Conservation (phyloP, 1,140 invertebrate genomes). For the Onthophagus taurus region DNA sequence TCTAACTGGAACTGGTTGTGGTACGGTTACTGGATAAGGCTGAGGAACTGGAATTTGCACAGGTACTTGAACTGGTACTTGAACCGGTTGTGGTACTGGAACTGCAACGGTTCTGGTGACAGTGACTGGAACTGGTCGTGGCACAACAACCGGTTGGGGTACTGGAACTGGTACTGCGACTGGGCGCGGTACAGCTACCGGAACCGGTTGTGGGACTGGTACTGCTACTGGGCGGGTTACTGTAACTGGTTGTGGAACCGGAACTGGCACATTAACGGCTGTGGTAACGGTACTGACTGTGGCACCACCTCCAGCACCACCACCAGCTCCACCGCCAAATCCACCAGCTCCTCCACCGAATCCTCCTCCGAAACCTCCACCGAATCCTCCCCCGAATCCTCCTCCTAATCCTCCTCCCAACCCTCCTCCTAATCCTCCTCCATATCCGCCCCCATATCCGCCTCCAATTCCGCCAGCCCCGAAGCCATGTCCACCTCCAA, state of each 20-base stretch:
- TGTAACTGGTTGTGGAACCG: not conserved
- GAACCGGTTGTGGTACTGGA: constrained; percentile 1
- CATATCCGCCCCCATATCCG: constrained; percentile 18
- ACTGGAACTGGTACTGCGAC: constrained; percentile 3
- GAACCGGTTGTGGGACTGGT: not conserved
- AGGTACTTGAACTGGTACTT: not conserved
- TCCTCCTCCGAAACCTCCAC: constrained; percentile 9
- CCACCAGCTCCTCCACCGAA: constrained; percentile 13
- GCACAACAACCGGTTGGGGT: not conserved
- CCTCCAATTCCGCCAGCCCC: constrained; percentile 1
- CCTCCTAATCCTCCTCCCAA: constrained; percentile 1
- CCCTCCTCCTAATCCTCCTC: constrained; percentile 19
- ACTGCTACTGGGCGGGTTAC: not conserved
- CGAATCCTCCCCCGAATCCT: too few species aligned
- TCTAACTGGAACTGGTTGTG: constrained; percentile 8
- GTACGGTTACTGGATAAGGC: not conserved
- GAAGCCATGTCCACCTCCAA: constrained; percentile 13
- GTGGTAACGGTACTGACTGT: constrained; percentile 15
- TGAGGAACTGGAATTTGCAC: not conserved
- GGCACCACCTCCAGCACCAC: constrained; percentile 16
- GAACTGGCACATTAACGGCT: too few species aligned
- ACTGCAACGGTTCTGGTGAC: not conserved
- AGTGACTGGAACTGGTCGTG: constrained; percentile 1
- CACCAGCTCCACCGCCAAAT: too few species aligned
- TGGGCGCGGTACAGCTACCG: not conserved